Percentiles rank a stretch among this genome's conserved stretches.
phyloP scores from a whole-genome alignment of 2,888 invertebrate genomes.

The Cryptocephalus primarius region DNA sequence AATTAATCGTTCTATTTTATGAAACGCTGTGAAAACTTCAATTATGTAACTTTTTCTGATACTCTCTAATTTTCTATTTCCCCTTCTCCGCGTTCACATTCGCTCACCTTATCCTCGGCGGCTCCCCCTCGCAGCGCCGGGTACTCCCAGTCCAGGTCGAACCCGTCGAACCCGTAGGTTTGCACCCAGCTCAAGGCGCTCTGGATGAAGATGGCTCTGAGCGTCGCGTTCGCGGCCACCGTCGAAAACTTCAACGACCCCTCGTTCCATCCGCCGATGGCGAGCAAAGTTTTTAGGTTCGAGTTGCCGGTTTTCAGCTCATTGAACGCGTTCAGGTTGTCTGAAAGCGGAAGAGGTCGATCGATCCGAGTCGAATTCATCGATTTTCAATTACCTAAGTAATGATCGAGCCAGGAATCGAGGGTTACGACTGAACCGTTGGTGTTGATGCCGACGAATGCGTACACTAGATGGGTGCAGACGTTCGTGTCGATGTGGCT shows the following conservation, averaged over 20 bases:
- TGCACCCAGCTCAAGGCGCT: conserved; percentile 42
- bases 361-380: too few relatives aligned
- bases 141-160: conserved; percentile 64
- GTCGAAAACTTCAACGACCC: conserved; percentile 29
- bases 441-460: conserved; percentile 45
- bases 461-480: conserved; percentile 67
- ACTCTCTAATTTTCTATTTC: too few relatives aligned
- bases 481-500: conserved; percentile 52
- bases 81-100: too few relatives aligned
- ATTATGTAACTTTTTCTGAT: too few relatives aligned
- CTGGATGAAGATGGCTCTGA: conserved; percentile 43
- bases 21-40: too few relatives aligned
- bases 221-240: conserved; percentile 35
- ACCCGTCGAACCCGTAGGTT: conserved; percentile 53
- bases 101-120: not conserved
- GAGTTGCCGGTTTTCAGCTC: conserved; percentile 42
- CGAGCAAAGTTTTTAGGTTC: conserved; percentile 45
- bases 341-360: conserved; percentile 24
- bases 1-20: too few relatives aligned
- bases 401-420: conserved; percentile 10
- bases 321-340: conserved; percentile 43
- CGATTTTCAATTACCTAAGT: conserved; percentile 6
- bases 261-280: conserved; percentile 61
- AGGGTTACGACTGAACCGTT: conserved; percentile 5
- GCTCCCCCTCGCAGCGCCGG: conserved; percentile 30